Evolutionary conservation across 2,888 invertebrate species (phyloP), one percentile per base, ranked within the genome.

Genomic region (Nephrotoma flavescens): DNA sequence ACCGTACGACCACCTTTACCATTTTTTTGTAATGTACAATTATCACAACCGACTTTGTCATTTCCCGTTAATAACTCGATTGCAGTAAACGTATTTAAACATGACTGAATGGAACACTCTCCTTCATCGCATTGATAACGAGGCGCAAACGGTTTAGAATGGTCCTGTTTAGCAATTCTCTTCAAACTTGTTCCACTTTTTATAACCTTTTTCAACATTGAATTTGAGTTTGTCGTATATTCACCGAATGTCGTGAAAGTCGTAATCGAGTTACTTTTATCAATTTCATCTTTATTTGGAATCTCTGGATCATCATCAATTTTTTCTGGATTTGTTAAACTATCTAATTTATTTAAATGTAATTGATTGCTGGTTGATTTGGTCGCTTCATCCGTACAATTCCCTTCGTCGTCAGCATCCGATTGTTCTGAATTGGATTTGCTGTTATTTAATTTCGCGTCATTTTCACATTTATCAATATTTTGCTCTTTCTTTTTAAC

Each of bases 11-110:
- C 95, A 87, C 94, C 93, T 87, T 94, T 93, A 71, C 94, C 94
- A 86, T 86, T 42, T 57, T 31, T 52, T 11, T 44, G 42, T 15
- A 57, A 41, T 0, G 97, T 97, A 92, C 99, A 99, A 85, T 95
- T 94, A 90, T 97, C 97, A 91, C 99, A 99, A 87, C 96, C 95
- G 86, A 99, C 98, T 92, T 96, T 97, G 91, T 99, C 99, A 90
- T 95, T 96, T 0, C 97, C 98, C 0, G 96, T 96, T 92, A 99
- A 94, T 31, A 97, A 92, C 90, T 99, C 99, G 15, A 96, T 93
- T 0, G 96, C 95, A 0, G 98, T 98, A 92, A 99, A 99, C 91
- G 97, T 97, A 90, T 96, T 96, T 86, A 99, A 94, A 90, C 98
- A 98, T 0, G 97, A 97, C 89, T 96, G 95, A 86, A 98, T 94